A percentile compares a stretch with the other conserved stretches of the same genome.
These are phyloP conservation scores for Leptothorax acervorum DNA, from an alignment of 2,888 invertebrate genomes.

Conservation along the genomic window DNA sequence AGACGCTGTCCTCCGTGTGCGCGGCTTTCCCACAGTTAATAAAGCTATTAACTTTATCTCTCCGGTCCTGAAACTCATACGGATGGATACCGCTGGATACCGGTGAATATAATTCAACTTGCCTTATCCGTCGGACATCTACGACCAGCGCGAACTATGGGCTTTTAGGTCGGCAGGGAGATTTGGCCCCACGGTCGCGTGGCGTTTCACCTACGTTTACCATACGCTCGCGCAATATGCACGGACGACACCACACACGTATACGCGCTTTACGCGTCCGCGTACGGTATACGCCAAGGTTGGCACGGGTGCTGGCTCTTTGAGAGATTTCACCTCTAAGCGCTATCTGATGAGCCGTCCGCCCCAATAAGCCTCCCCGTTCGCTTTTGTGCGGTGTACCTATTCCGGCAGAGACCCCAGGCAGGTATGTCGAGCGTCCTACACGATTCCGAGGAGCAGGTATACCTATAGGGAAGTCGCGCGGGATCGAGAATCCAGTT, in stretches of 20 bases:
- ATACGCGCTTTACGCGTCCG: conserved; percentile 36
- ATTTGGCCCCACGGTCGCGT: conserved; percentile 82
- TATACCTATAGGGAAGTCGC: conserved; percentile 22
- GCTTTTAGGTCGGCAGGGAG: conserved; percentile 80
- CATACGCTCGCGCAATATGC: neutral
- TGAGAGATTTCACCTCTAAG: conserved; percentile 77
- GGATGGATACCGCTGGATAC: conserved; percentile 72
- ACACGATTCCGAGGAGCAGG: conserved; percentile 10
- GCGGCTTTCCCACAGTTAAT: conserved; percentile 83
- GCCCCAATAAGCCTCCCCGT: conserved; percentile 74
- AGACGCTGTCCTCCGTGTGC: conserved; percentile 48
- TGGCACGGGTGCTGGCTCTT: conserved; percentile 43
- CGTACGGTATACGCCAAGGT: conserved; percentile 27
- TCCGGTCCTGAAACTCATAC: conserved; percentile 76
- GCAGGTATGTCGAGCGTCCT: conserved; percentile 28
- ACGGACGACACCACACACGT: conserved; percentile 1
- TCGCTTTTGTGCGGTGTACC: conserved; percentile 51
- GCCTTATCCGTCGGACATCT: conserved; percentile 80
- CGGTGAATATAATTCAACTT: conserved; percentile 83
- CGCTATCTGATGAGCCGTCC: conserved; percentile 83
- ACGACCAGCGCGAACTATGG: conserved; percentile 78
- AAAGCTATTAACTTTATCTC: conserved; percentile 84
- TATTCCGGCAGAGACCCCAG: conserved; percentile 10
- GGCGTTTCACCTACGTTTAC: conserved; percentile 78
- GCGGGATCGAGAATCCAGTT: conserved; percentile 43